A percentile compares a stretch with the other conserved stretches of the same genome.
These are phyloP conservation scores for Aethes cnicana DNA, from an alignment of 2,888 invertebrate genomes.

Conservation along the genomic window DNA sequence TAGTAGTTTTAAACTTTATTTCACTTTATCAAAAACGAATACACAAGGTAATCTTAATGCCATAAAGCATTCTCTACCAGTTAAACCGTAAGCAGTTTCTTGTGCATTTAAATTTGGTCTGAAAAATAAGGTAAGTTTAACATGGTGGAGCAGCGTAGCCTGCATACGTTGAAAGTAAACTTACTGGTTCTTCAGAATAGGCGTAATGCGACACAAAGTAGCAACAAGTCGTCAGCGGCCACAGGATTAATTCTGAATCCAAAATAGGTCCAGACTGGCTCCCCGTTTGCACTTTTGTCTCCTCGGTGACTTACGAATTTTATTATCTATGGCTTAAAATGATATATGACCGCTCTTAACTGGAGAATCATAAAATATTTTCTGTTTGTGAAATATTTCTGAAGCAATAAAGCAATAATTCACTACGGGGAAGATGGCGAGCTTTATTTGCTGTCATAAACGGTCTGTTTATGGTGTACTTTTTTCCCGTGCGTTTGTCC, in stretches of 20 bases:
- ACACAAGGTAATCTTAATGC: too few species aligned
- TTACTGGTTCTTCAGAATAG: constrained; percentile 4
- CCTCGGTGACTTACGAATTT: constrained; percentile 77
- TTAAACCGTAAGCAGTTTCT: too few species aligned
- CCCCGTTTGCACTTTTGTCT: constrained; percentile 66
- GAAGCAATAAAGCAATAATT: constrained; percentile 83
- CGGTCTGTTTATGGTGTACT: constrained; percentile 77
- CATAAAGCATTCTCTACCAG: too few species aligned
- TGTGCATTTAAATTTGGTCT: too few species aligned
- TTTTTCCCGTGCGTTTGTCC: constrained; percentile 62
- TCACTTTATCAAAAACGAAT: too few species aligned
- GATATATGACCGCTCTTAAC: constrained; percentile 80
- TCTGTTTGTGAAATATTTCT: constrained; percentile 83
- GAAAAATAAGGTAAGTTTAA: too few species aligned
- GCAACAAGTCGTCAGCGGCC: constrained; percentile 16
- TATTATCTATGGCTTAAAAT: constrained; percentile 82
- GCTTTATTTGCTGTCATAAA: constrained; percentile 82
- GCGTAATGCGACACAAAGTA: constrained; percentile 21
- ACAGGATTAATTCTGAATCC: constrained; percentile 17
- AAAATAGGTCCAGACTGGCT: constrained; percentile 38
- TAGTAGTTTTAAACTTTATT: too few species aligned
- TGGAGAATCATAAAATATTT: constrained; percentile 82
- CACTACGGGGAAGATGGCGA: constrained; percentile 80
- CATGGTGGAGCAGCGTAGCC: too few species aligned
- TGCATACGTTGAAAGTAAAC: too few species aligned